Evolutionary conservation across 2,113 vertebrate genomes (phyloP).

Genomic region (Larimichthys polyactis): DNA sequence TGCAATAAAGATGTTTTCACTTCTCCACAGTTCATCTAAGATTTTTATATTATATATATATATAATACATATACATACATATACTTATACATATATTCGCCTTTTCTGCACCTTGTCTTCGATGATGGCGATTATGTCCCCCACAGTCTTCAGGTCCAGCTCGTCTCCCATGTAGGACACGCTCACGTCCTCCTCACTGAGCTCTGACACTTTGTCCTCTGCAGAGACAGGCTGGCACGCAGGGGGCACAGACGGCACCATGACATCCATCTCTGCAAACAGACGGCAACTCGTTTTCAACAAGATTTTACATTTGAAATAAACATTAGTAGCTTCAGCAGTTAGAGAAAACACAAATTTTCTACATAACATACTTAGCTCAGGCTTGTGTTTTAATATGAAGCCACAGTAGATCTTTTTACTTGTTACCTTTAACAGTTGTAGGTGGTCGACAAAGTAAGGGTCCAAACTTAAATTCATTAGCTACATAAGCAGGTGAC

Average conservation of each 20-base stretch:
- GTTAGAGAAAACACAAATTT: not conserved
- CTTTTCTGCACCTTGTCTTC: slow-evolving; percentile 86
- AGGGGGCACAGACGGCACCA: slow-evolving; percentile 29
- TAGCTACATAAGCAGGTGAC: not conserved
- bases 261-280: slow-evolving; percentile 60
- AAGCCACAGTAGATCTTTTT: not conserved
- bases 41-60: not conserved
- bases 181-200: slow-evolving; percentile 90
- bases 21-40: not conserved
- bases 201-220: slow-evolving; percentile 87
- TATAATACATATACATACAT: too few relatives aligned
- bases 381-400: not conserved
- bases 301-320: not conserved
- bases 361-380: not conserved
- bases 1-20: not conserved
- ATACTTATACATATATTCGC: not conserved
- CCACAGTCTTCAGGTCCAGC: slow-evolving; percentile 94
- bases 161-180: slow-evolving; percentile 94
- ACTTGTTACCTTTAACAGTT: not conserved
- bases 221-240: slow-evolving; percentile 70
- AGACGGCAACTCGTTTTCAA: not conserved
- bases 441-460: not conserved
- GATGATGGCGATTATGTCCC: slow-evolving; percentile 97
- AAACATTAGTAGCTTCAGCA: not conserved
- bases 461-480: not conserved